Evolutionary conservation across 2,888 invertebrate species (phyloP), one percentile per base, ranked within the genome.

Genomic region (Cactoblastis cactorum): DNA sequence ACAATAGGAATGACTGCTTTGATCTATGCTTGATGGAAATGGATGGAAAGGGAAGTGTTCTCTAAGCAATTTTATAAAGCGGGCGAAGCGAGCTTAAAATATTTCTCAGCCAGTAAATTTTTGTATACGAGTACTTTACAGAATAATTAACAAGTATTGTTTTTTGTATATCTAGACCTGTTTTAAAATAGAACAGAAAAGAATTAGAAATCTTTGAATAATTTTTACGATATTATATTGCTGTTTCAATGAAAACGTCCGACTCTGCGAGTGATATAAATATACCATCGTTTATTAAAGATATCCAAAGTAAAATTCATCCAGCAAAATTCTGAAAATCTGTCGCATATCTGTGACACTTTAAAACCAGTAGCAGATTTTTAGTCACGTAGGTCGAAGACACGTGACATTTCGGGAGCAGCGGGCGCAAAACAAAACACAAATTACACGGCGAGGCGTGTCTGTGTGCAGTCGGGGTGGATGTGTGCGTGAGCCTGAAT

Each of bases 401-500:
- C 83, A 86, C 83, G 83, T 85, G 86, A 85, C 80, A 78, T 78
- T 80, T 77, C 62, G 71, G 77, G 77, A 80, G 75, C 78, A 77
- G 77, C 80, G 74, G 72, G 72, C 72, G 73, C 78, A 76, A 83
- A 86, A 83, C 83, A 80, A 80, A 76, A 74, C 73, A 74, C 66
- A 73, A 84, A 85, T 83, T 83, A 86, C 83, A 80, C 76, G 74
- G 77, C 69, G 69, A 59, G 56, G 54, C 56, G 56, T 61, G 67
- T 60, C 62, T 75, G 77, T 80, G 82, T 81, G 78, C 72, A 74
- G 68, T 62, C 61, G 72, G 76, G 74, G 72, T 75, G 75, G 58
- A 59, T 80, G 87, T 89, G 89, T 89, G 89, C 85, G 89, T 86
- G 87, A 86, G 88, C 89, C 85, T 88, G 89, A 89, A 89, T 88